Evolutionary conservation across 1,140 invertebrate species (phyloP).

Genomic region (Chelonus insularis): DNA sequence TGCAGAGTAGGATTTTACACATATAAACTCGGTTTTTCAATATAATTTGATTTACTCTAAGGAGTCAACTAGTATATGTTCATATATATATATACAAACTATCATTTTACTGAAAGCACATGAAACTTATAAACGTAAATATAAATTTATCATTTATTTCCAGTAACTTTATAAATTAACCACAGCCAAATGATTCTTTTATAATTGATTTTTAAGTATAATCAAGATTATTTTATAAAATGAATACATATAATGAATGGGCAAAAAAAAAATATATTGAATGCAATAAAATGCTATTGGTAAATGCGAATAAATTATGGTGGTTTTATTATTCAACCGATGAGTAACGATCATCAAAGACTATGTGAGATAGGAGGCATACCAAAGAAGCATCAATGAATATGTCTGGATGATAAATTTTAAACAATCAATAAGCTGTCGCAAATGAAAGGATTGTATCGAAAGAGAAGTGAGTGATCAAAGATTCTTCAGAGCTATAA

Average conservation of each 20-base stretch:
- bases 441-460: constrained; percentile 21
- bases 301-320: neutral
- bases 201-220: no score
- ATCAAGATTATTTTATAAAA: neutral
- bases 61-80: no score
- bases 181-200: no score
- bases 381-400: constrained; percentile 13
- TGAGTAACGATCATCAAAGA: constrained; percentile 21
- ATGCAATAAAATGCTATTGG: neutral
- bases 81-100: no score
- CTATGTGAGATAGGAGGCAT: neutral
- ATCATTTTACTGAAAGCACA: no score
- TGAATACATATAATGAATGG: neutral
- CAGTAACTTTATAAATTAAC: no score
- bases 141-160: no score
- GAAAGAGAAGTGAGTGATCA: constrained; percentile 5
- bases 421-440: constrained; percentile 25
- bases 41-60: neutral
- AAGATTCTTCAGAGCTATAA: neutral
- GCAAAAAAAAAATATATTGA: neutral
- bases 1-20: neutral
- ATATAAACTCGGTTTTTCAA: neutral
- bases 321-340: constrained; percentile 3
- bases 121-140: no score
- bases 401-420: constrained; percentile 18